Percentiles rank a stretch among this genome's conserved stretches.
Conservation (phyloP, 2,888 invertebrate genomes). For the Agriopis marginaria region DNA sequence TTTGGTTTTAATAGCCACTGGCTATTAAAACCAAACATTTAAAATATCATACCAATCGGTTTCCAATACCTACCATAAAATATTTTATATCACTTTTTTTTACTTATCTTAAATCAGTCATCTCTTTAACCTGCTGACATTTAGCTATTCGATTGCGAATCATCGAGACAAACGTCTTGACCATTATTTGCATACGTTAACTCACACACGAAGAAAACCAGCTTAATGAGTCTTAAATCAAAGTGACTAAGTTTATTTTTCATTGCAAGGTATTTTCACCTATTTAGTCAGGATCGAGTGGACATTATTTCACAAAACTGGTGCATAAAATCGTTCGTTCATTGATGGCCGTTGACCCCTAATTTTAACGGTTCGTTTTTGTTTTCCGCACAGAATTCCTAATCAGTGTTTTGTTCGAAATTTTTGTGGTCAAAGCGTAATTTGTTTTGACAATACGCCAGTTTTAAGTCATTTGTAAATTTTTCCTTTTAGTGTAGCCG, state of each 20-base stretch:
- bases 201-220: conserved; percentile 1
- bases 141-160: conserved; percentile 19
- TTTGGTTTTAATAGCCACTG: too few species aligned
- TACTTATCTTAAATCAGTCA: conserved; percentile 3
- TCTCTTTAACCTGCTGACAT: conserved; percentile 19
- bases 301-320: conserved; percentile 68
- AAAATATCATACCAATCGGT: conserved; percentile 20
- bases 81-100: conserved; percentile 6
- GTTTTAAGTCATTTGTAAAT: conserved; percentile 31
- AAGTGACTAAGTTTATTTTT: conserved; percentile 7
- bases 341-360: conserved; percentile 70
- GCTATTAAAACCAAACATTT: conserved; percentile 37
- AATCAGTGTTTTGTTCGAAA: conserved; percentile 56
- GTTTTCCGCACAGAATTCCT: conserved; percentile 63
- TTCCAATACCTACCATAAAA: conserved; percentile 22
- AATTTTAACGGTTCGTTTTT: conserved; percentile 68
- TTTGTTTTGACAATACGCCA: conserved; percentile 47
- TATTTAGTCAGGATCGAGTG: conserved; percentile 48
- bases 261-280: conserved; percentile 7
- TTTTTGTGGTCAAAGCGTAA: conserved; percentile 53
- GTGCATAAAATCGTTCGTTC: conserved; percentile 74
- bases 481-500: conserved; percentile 32
- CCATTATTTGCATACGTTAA: conserved; percentile 51
- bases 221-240: conserved; percentile 11
- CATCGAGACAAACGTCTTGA: conserved; percentile 46